Evolutionary conservation across 92 coral and sea anemone genomes (phyloP).

Genomic region (Paramuricea clavata): DNA sequence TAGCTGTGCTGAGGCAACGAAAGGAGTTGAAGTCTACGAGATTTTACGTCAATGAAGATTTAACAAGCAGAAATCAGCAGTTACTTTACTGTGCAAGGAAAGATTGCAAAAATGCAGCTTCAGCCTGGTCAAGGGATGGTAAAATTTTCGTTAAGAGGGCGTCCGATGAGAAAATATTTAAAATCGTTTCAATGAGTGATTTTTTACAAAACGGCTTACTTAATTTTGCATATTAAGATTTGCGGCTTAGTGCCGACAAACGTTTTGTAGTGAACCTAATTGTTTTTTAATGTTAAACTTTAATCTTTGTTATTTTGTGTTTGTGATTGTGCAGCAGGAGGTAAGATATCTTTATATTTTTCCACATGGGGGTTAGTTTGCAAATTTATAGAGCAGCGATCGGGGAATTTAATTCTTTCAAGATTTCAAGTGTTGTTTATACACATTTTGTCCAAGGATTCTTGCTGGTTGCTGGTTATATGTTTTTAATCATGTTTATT

Average conservation of each 20-base stretch:
- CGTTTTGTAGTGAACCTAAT: no score
- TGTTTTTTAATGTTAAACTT: no score
- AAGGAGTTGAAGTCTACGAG: not conserved
- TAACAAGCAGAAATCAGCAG: not conserved
- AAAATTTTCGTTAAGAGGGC: no score
- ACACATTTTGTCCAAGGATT: not conserved
- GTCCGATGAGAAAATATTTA: no score
- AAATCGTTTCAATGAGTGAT: no score
- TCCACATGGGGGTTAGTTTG: not conserved
- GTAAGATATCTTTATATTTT: not conserved
- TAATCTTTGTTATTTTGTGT: no score
- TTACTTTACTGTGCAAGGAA: not conserved
- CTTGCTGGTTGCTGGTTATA: no score
- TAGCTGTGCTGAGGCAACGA: not conserved
- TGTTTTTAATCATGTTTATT: not conserved
- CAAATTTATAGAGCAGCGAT: no score
- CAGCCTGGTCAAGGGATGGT: no score
- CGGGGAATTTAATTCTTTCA: not conserved
- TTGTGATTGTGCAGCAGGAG: not conserved
- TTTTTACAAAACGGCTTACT: no score
- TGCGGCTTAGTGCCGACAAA: no score
- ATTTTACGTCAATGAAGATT: not conserved
- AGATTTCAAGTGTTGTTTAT: not conserved
- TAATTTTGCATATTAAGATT: no score
- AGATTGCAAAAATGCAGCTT: not conserved